Base-by-base conservation (phyloP, 2,888 invertebrate species). In the Aricia artaxerxes region DNA sequence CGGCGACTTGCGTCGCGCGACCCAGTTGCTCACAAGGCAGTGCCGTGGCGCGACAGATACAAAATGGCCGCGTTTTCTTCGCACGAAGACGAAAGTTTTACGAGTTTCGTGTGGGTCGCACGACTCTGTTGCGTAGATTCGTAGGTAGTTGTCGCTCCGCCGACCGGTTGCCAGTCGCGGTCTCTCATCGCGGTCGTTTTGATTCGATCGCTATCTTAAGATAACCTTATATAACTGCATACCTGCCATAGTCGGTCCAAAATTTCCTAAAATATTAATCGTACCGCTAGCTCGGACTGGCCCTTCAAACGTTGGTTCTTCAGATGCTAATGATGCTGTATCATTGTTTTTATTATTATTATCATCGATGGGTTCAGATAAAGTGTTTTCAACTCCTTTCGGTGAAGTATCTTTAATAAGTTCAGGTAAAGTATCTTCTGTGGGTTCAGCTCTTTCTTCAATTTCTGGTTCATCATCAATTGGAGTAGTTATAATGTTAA, bases 201-300 rank as follows among this genome's bases (percentile, higher is more conserved):
- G 24, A 24, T 24, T 24, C 24, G 24, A 24, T 24, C 24, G 24
- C 24, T 24, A 24, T 24, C 24, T 24, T 24, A 53, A 6, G 0
- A 61, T 44, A 16, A 6, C n/a, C 6, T 61, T n/a, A 16, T 24
- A 24, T 24, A 24, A 24, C 4, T 69, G 6, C 4, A 6, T 69
- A 69, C 69, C 69, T 69, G 69, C 2, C 11, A 69, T 69, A 13
- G 35, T 69, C 4, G 76, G 57, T 13, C 57, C 76, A 57, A 76
- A 76, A 16, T 76, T 53, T 7, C 76, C 53, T 16, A 57, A 31
- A 31, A 76, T 76, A 53, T 76, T 57, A 35, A 76, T 44, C 7
- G 73, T 35, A 11, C 80, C 80, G 16, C 79, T 77, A 6, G 79
- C 79, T 40, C 73, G 69, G 2, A 80, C 77, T 16, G 44, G 31